Conservation (phyloP, 2,888 invertebrate genomes). For the Thumatha senex region DNA sequence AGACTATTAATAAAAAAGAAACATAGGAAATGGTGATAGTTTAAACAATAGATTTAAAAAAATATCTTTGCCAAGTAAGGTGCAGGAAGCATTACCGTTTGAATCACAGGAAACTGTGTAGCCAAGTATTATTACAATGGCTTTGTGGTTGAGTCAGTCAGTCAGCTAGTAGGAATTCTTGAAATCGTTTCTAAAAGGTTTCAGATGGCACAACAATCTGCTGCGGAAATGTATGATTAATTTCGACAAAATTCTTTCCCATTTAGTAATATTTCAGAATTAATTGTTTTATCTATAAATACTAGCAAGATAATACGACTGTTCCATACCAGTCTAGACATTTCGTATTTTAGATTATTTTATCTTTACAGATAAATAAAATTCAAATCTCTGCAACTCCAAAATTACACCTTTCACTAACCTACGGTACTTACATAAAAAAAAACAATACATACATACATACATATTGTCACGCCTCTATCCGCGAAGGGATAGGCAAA, state of each 20-base stretch:
- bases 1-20: conserved; percentile 8
- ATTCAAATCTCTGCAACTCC: too few species aligned
- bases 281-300: background rate
- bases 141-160: conserved; percentile 32
- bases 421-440: too few species aligned
- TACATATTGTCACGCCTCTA: too few species aligned
- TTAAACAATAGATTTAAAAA: conserved; percentile 24
- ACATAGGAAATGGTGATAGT: conserved; percentile 28
- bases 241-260: background rate
- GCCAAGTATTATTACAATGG: conserved; percentile 32
- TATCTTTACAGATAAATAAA: too few species aligned
- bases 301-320: too few species aligned
- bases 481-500: too few species aligned
- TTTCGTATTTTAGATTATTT: too few species aligned
- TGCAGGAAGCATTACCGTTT: conserved; percentile 36
- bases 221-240: conserved; percentile 6
- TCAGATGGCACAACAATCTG: conserved; percentile 9
- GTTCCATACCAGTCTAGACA: too few species aligned
- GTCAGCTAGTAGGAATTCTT: conserved; percentile 25
- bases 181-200: conserved; percentile 21
- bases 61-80: conserved; percentile 26
- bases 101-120: conserved; percentile 46
- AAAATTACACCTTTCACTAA: too few species aligned
- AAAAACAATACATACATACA: too few species aligned
- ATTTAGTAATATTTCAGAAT: background rate